Percentiles rank a stretch among this genome's conserved stretches.
These are phyloP conservation scores for Doris montereyensis DNA, from an alignment of 2,888 invertebrate species.

Conservation along the genomic window DNA sequence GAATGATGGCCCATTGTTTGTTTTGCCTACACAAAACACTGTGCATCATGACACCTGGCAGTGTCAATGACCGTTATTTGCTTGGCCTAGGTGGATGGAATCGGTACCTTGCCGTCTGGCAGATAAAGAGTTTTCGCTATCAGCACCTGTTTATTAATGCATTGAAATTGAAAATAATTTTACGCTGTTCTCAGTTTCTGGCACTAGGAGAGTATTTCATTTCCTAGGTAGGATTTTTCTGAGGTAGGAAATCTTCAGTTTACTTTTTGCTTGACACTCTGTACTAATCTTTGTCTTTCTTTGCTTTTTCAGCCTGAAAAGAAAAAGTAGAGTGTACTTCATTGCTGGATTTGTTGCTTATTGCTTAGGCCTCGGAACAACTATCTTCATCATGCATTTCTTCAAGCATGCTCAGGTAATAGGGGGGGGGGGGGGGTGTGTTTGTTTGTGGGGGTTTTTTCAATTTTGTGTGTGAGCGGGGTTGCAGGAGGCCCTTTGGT, in stretches of 20 bases:
- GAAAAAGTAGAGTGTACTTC: slow-evolving; percentile 77
- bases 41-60: too few species aligned
- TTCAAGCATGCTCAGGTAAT: slow-evolving; percentile 89
- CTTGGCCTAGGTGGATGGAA: too few species aligned
- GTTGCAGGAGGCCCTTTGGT: slow-evolving; percentile 94
- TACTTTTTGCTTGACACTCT: background rate
- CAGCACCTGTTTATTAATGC: background rate
- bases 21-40: too few species aligned
- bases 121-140: too few species aligned
- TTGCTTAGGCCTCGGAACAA: slow-evolving; percentile 91
- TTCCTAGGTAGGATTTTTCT: too few species aligned
- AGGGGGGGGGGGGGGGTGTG: slow-evolving; percentile 83
- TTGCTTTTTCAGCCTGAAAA: slow-evolving; percentile 64
- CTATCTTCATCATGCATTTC: slow-evolving; percentile 97
- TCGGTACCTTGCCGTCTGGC: too few species aligned
- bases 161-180: too few species aligned
- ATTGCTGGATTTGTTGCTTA: slow-evolving; percentile 93
- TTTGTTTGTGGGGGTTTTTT: slow-evolving; percentile 89
- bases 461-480: too few species aligned
- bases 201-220: too few species aligned
- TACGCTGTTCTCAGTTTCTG: too few species aligned
- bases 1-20: too few species aligned
- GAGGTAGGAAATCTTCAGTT: background rate
- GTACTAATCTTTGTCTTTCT: background rate
- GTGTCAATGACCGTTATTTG: too few species aligned